Evolutionary conservation across 1,140 invertebrate genomes (phyloP).

Genomic region (Apolygus lucorum): DNA sequence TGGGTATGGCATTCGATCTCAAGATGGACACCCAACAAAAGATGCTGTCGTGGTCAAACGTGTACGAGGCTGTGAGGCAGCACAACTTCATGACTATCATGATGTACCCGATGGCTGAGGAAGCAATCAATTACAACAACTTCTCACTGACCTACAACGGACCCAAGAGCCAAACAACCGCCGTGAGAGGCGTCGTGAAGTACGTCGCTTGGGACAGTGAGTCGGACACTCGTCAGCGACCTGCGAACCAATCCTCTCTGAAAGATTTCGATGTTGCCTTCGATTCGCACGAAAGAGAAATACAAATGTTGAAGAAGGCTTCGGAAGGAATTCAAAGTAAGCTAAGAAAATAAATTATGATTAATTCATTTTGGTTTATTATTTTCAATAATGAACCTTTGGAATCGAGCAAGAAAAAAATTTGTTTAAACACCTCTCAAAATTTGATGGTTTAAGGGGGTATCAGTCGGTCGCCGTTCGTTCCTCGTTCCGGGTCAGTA

Average conservation of each 20-base stretch:
- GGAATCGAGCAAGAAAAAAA: background rate
- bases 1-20: conserved; percentile 42
- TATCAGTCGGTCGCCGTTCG: too few species aligned
- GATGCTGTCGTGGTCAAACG: conserved; percentile 33
- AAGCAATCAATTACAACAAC: conserved; percentile 29
- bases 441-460: too few species aligned
- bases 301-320: background rate
- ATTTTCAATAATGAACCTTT: background rate
- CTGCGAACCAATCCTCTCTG: background rate
- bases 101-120: conserved; percentile 25
- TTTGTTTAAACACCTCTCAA: background rate
- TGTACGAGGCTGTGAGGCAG: conserved; percentile 23
- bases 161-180: conserved; percentile 30
- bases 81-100: conserved; percentile 35
- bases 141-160: conserved; percentile 30
- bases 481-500: too few species aligned
- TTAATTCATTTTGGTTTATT: background rate
- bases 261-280: background rate
- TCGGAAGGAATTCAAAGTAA: background rate
- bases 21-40: conserved; percentile 42
- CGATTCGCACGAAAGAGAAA: background rate
- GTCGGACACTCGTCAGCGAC: background rate
- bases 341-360: background rate
- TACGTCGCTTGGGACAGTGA: background rate
- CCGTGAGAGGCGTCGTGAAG: conserved; percentile 24